Evolutionary conservation across 1,140 invertebrate genomes (phyloP), one percentile per base, ranked within the genome.

Genomic region (Proctacanthus coquilletti): DNA sequence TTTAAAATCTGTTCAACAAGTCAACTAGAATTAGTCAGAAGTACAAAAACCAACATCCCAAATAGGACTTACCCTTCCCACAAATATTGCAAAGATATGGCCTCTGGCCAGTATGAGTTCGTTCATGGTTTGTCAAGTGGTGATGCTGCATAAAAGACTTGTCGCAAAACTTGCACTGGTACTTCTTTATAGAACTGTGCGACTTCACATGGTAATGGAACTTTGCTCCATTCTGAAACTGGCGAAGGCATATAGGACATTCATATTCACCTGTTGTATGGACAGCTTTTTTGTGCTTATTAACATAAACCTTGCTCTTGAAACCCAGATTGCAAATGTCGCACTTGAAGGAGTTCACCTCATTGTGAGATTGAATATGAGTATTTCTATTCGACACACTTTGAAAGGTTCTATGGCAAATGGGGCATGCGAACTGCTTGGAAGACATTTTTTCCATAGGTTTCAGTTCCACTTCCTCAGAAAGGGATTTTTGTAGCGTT

Each of bases 91-190:
- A 39, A 5, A 33, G 6, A 33, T 15, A 33, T 21, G 30, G 18
- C 6, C 27, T 32, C 13, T 21, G 13, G 11, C 31, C 31, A 3
- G 38, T 39, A 34, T 39, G 38, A 5, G 20, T 39, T 15, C 25
- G 13, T 33, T 39, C 38, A 34, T 39, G 38, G 34, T 39, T 39
- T 9, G 30, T 10, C 20, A 39, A 18, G 17, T 33, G 27, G 19
- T 39, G 38, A 34, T 33, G 30, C 4, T 39, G 27, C 10, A 34
- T 15, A 34, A 39, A 39, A 18, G 38, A 32, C n/a, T 25, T 33
- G 17, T 39, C 38, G 18, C 38, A 39, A 8, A 21, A 14, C 20
- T 32, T 39, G 18, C 38, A 39, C 20, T 35, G 17, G 17, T 35
- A 35, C 14, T 35, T 35, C 17, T 35, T 35, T 13, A 13, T 35